Evolutionary conservation across 92 coral and sea anemone genomes (phyloP), one percentile per base, ranked within the genome.

Genomic region (Phenganax marumi): DNA sequence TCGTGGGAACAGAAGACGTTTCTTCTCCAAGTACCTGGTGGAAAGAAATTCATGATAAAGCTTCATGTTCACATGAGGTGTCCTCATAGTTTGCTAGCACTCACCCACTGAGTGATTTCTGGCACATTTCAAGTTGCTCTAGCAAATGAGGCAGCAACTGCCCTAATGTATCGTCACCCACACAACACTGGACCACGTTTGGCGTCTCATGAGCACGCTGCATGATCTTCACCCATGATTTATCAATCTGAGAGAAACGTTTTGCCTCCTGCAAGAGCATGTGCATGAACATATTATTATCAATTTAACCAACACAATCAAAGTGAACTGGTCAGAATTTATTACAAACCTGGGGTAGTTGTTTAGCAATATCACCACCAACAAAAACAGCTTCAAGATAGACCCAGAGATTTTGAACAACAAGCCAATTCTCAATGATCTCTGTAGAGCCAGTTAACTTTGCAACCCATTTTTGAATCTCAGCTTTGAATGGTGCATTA

Each of bases 151-250:
- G 98, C 64, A 95, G 84, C 57, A 95, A 85, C 53, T 95, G 98
- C 3, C 98, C 93, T 14, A 95, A 84, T 8, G 98, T 95, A 52
- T 95, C 98, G 73, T 95, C 98, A 4, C 98, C 98, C 70, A 92
- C 97, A 75, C 98, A 95, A 77, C 98, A 95, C 86, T 95, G 98
- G 8, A 95, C 98, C 39, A 95, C 98, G 62, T 92, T 95, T 24
- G 98, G 85, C 79, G 93, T 95, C 85, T 95, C 98, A 23, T 95
- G 97, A 3, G 98, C 98, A 7, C 98, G 89, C 71, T 87, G 93
- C 97, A 95, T 92, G 73, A 95, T 95, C 86, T 95, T 95, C 63
- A 95, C 98, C 98, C 98, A 95, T 0, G 98, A 95, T 75, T 95
- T 95, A 82, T 95, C 98, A 63, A 95, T 95, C 87, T 91, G 96